These are phyloP conservation scores for Muraenolepis orangiensis DNA, from an alignment of 2,797 vertebrate genomes.

Conservation along the genomic window DNA sequence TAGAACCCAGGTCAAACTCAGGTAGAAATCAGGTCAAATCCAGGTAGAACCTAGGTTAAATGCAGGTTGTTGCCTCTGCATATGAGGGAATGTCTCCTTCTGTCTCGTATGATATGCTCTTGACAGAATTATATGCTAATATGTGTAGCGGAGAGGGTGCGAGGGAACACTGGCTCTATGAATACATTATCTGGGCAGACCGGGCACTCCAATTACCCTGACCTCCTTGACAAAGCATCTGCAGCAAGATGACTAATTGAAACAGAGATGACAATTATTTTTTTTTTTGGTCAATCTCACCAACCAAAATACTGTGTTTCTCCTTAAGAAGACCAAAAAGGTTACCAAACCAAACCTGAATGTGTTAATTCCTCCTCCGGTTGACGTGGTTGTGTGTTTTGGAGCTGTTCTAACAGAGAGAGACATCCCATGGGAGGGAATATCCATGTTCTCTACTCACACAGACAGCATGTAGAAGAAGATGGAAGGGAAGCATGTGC, in stretches of 20 bases:
- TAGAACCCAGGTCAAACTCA: not conserved
- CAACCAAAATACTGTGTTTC: not conserved
- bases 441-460: conserved; percentile 35
- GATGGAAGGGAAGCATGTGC: not conserved
- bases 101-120: too few species aligned
- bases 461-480: conserved; percentile 13
- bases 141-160: not conserved
- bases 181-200: conserved; percentile 1
- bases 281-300: too few species aligned
- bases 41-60: not conserved
- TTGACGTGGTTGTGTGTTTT: not conserved
- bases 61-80: not conserved
- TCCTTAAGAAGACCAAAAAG: not conserved
- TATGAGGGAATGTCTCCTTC: not conserved
- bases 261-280: not conserved
- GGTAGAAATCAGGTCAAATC: not conserved
- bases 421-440: conserved; percentile 45
- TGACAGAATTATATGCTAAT: not conserved
- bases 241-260: not conserved
- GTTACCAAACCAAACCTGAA: not conserved
- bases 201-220: not conserved
- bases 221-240: not conserved
- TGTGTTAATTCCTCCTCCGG: not conserved
- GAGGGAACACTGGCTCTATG: not conserved
- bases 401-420: not conserved